Evolutionary conservation across 2,113 vertebrate species (phyloP).

Genomic region (Lophura nycthemera): DNA sequence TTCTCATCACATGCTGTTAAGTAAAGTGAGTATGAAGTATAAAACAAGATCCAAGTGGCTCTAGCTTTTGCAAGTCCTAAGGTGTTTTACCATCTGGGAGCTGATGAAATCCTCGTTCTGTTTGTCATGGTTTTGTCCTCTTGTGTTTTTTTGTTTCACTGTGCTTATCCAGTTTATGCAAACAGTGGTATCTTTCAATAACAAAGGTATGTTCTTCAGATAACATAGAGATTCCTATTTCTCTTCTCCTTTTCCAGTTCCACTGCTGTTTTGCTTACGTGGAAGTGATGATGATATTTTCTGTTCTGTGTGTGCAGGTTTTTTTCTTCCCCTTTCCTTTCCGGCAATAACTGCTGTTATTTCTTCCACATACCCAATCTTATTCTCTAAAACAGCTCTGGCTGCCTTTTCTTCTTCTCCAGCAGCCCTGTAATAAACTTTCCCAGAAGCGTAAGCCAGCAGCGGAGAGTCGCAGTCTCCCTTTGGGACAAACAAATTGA

Average conservation of each 20-base stretch:
- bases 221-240: neutral
- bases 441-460: neutral
- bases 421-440: neutral
- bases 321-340: neutral
- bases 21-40: neutral
- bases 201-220: neutral
- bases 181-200: neutral
- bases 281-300: neutral
- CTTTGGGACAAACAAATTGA: neutral
- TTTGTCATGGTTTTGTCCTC: neutral
- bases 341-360: neutral
- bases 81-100: neutral
- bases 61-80: neutral
- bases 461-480: neutral
- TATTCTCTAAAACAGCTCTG: neutral
- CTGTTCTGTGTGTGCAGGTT: neutral
- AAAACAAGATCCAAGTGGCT: neutral
- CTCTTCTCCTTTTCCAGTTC: neutral
- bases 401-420: neutral
- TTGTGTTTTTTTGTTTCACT: neutral
- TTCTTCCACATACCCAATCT: neutral
- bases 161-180: neutral
- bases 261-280: neutral
- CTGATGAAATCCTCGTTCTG: neutral
- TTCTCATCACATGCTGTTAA: neutral